phyloP scores from a whole-genome alignment of 2,888 invertebrate genomes.

The Drosophila greeni region DNA sequence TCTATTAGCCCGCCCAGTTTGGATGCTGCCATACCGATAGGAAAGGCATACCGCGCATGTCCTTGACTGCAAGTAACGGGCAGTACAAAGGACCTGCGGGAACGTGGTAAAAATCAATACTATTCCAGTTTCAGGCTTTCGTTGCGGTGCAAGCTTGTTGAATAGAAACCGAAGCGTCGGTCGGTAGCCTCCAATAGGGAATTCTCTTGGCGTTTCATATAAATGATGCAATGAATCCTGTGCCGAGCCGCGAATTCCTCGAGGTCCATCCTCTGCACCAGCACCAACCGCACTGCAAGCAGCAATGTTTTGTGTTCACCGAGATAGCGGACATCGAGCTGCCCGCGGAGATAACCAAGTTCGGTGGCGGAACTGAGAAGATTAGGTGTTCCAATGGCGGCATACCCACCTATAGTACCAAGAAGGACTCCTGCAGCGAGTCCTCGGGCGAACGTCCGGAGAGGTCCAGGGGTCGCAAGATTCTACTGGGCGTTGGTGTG shows the following conservation, averaged over 20 bases:
- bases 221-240: conserved; percentile 75
- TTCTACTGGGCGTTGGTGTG: conserved; percentile 72
- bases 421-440: conserved; percentile 74
- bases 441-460: conserved; percentile 65
- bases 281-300: conserved; percentile 77
- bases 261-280: conserved; percentile 78
- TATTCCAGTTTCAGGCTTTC: conserved; percentile 11
- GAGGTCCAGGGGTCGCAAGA: conserved; percentile 71
- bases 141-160: conserved; percentile 23
- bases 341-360: conserved; percentile 78
- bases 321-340: conserved; percentile 79
- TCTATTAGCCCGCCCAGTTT: background rate
- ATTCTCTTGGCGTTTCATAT: background rate
- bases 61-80: conserved; percentile 5
- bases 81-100: conserved; percentile 12
- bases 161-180: conserved; percentile 6
- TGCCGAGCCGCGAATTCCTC: conserved; percentile 78
- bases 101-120: conserved; percentile 26
- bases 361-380: conserved; percentile 75
- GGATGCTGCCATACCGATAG: conserved; percentile 19
- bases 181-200: background rate
- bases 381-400: conserved; percentile 76
- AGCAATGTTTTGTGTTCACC: conserved; percentile 79
- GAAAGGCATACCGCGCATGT: conserved; percentile 20
- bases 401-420: conserved; percentile 71